Conservation (phyloP, 1,140 invertebrate genomes). For the Lepidurus couesii region DNA sequence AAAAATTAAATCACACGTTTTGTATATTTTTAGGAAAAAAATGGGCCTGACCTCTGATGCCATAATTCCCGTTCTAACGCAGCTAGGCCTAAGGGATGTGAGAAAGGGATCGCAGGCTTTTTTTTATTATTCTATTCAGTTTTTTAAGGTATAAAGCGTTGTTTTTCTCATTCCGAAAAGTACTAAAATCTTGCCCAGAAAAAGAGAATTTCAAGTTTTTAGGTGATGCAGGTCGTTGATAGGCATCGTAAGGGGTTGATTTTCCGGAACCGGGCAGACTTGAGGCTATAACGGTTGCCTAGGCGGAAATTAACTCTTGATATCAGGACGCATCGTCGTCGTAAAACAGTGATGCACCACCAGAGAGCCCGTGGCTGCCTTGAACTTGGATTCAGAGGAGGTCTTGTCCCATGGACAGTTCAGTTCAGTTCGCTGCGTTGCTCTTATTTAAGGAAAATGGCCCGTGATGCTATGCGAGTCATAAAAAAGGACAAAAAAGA, state of each 20-base stretch:
- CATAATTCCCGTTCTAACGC: not conserved
- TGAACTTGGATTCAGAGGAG: not conserved
- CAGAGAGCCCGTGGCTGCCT: not conserved
- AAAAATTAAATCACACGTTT: too few species aligned
- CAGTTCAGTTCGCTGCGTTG: not conserved
- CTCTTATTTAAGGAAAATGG: not conserved
- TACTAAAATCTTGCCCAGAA: not conserved
- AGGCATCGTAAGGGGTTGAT: not conserved
- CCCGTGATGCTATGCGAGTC: not conserved
- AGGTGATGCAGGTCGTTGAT: not conserved
- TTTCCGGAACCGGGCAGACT: not conserved
- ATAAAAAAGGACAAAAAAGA: too few species aligned
- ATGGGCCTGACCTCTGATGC: not conserved
- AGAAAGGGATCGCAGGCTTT: not conserved
- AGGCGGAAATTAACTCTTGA: slow-evolving; percentile 19
- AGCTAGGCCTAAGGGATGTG: not conserved
- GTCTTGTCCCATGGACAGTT: too few species aligned
- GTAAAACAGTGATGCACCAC: not conserved
- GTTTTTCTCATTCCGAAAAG: too few species aligned
- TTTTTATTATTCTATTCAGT: not conserved
- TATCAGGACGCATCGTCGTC: not conserved
- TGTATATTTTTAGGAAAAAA: not conserved
- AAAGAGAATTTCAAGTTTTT: not conserved
- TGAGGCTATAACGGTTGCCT: slow-evolving; percentile 8
- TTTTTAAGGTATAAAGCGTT: too few species aligned